Conservation (phyloP, 1,140 invertebrate genomes). For the Bombus haemorrhoidalis region DNA sequence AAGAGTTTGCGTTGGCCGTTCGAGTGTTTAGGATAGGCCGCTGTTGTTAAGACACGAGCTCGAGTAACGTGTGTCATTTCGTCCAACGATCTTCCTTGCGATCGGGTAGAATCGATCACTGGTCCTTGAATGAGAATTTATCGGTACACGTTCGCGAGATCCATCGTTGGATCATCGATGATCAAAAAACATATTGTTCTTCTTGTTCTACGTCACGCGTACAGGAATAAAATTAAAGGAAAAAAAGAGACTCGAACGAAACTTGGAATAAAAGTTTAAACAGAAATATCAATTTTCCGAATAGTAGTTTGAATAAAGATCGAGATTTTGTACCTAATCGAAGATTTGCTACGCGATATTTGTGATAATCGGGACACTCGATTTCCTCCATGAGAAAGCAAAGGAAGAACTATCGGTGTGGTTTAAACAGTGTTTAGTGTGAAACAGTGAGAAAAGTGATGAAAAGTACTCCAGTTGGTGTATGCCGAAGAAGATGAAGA, state of each 20-base stretch:
- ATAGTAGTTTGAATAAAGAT: not conserved
- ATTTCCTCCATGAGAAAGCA: not conserved
- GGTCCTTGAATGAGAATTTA: not conserved
- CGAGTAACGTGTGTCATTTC: not conserved
- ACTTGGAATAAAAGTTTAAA: too few species aligned
- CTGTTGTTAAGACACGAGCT: not conserved
- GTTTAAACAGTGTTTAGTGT: not conserved
- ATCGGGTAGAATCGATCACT: not conserved
- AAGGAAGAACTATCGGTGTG: not conserved
- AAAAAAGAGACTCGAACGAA: too few species aligned
- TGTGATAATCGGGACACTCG: not conserved
- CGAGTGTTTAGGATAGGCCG: not conserved
- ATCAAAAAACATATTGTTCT: not conserved
- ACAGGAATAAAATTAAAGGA: not conserved
- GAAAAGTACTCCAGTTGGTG: not conserved
- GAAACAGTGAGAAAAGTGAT: conserved; percentile 8
- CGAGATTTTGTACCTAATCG: not conserved
- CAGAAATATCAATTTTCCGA: too few species aligned
- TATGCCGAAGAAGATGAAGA: conserved; percentile 16
- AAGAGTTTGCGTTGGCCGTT: not conserved
- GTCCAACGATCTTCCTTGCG: not conserved
- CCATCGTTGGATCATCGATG: not conserved
- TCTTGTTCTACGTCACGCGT: too few species aligned
- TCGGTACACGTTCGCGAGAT: not conserved
- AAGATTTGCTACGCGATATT: not conserved